A percentile compares a stretch with the other conserved stretches of the same genome.
These are phyloP conservation scores for Halictus rubicundus DNA, from an alignment of 1,140 invertebrate species.

Conservation along the genomic window DNA sequence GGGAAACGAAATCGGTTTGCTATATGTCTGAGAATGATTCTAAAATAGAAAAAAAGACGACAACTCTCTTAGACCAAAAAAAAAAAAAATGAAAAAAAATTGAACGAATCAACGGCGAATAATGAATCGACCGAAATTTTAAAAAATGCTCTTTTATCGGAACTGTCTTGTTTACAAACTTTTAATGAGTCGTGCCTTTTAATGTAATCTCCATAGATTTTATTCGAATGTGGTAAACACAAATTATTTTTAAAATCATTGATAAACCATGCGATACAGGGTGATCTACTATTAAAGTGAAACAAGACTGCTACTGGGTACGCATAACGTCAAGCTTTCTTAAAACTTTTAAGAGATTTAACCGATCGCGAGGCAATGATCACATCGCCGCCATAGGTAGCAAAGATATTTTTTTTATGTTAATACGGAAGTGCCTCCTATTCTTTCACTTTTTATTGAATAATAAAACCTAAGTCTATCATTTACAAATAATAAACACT, in stretches of 20 bases:
- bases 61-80: constrained; percentile 29
- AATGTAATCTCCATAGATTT: constrained; percentile 69
- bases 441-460: constrained; percentile 64
- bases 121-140: constrained; percentile 62
- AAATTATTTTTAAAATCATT: constrained; percentile 71
- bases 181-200: constrained; percentile 76
- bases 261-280: constrained; percentile 53
- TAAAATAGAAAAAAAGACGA: constrained; percentile 7
- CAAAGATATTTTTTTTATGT: constrained; percentile 64
- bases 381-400: constrained; percentile 28
- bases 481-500: constrained; percentile 41
- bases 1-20: constrained; percentile 28
- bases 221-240: constrained; percentile 61
- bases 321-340: constrained; percentile 58
- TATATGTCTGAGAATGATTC: constrained; percentile 43
- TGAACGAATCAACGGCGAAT: constrained; percentile 28
- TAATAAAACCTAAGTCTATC: constrained; percentile 44
- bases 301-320: constrained; percentile 61
- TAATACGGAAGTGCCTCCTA: constrained; percentile 63
- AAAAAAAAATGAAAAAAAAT: not conserved
- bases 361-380: constrained; percentile 38
- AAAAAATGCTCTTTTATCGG: constrained; percentile 66
- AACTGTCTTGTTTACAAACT: constrained; percentile 69
- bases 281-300: constrained; percentile 63
- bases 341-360: constrained; percentile 54